Evolutionary conservation across 1,140 invertebrate species (phyloP), one percentile per base, ranked within the genome.

Genomic region (Drosophila melanica): DNA sequence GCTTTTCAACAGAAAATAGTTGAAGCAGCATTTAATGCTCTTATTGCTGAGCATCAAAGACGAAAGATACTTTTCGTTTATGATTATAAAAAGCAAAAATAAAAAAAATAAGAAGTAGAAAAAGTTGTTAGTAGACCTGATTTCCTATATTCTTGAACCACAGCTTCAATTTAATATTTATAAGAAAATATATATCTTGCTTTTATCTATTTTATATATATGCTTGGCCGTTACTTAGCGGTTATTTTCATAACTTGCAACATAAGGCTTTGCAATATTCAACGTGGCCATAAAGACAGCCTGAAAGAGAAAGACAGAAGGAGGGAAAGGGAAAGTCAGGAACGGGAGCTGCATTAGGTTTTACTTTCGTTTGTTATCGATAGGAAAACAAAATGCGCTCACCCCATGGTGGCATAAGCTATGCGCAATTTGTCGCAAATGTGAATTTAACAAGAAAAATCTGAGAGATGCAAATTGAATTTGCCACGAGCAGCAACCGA

Each of bases 401-500:
- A 20, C 18, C 39, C 51, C 14, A n/a, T n/a, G 47, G 64, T n/a
- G 47, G 64, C 23, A 33, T 39, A 59, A 47, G 30, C 55, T 41
- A 47, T 27, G 55, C 35, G 12, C 64, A 45, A 59, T 60, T 47
- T 54, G 39, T 54, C 47, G 42, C 54, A 55, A 74, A 74, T 69
- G 65, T 53, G 50, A 62, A 62, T 74, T 69, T 50, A 69, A 79
- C 63, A 66, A 20, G 54, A 75, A 55, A 64, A 70, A 62, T 67
- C 68, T 58, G 33, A 55, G 51, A 23, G 50, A 66, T 59, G 55
- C 58, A 80, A 65, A 85, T 84, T 80, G 64, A 77, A 77, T 85
- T 77, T 54, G 14, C 42, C 33, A 44, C 53, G 7, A 66, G 16
- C 62, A 63, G 16, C 60, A 50, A 79, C 58, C 59, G 75, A 66